Percentiles rank a stretch among this genome's conserved stretches.
Evolutionary conservation across 2,888 invertebrate species (phyloP).

Genomic region (Oxycera nigricornis): DNA sequence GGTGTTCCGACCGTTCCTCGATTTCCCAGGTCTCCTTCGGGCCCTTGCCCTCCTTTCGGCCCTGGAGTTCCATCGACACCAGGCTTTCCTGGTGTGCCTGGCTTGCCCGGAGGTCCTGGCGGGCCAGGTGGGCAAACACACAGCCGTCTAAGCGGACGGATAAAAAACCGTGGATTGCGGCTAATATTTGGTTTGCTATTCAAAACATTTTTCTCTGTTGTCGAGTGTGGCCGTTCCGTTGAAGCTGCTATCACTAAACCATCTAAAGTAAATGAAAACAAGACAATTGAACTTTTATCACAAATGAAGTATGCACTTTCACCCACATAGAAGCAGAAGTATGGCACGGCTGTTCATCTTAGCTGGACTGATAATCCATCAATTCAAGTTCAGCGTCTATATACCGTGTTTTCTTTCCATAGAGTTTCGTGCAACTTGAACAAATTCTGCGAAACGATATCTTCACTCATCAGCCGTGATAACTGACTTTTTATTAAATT

Average conservation of each 20-base stretch:
- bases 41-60: slow-evolving; percentile 6
- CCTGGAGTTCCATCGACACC: slow-evolving; percentile 11
- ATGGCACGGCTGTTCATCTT: slow-evolving; percentile 15
- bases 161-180: slow-evolving; percentile 24
- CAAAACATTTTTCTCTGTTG: background rate
- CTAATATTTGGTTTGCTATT: background rate
- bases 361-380: background rate
- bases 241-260: background rate
- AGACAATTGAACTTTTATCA: background rate
- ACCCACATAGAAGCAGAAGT: slow-evolving; percentile 30
- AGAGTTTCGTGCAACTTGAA: background rate
- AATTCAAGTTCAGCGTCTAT: slow-evolving; percentile 3
- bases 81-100: background rate
- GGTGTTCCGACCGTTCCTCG: background rate
- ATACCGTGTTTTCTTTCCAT: background rate
- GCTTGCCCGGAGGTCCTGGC: slow-evolving; percentile 26
- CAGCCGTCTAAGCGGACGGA: slow-evolving; percentile 12
- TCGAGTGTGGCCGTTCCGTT: background rate
- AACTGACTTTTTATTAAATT: too few species aligned
- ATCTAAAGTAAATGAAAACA: background rate
- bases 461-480: too few species aligned
- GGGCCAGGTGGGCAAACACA: slow-evolving; percentile 31
- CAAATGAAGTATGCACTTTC: background rate
- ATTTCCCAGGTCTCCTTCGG: slow-evolving; percentile 15
- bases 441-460: background rate